These are phyloP conservation scores for Xestoiulus laeticollis DNA, from an alignment of 2,888 invertebrate genomes.

Conservation along the genomic window DNA sequence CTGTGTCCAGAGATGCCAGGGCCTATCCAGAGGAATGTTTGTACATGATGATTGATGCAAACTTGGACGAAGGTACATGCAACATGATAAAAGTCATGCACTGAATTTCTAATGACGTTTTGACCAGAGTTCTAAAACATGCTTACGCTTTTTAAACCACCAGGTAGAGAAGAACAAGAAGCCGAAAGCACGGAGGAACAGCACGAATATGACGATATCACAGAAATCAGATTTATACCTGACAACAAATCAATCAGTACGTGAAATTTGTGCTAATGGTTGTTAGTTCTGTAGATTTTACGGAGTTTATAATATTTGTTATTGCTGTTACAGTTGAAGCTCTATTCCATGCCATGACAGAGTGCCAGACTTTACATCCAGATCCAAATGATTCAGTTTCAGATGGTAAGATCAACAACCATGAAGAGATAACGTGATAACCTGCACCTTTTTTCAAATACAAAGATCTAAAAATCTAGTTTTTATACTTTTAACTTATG, in stretches of 20 bases:
- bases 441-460: conserved; percentile 63
- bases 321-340: conserved; percentile 67
- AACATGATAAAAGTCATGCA: too few species aligned
- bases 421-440: not conserved
- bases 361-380: conserved; percentile 82
- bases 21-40: conserved; percentile 75
- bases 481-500: too few species aligned
- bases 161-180: conserved; percentile 31
- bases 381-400: conserved; percentile 74
- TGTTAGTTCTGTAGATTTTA: not conserved
- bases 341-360: conserved; percentile 78
- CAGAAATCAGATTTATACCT: conserved; percentile 78
- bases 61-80: conserved; percentile 66
- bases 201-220: conserved; percentile 68
- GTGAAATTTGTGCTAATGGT: conserved; percentile 55
- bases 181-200: conserved; percentile 61
- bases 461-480: too few species aligned
- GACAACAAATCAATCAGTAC: conserved; percentile 69
- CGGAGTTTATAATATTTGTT: not conserved
- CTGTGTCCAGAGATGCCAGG: conserved; percentile 74
- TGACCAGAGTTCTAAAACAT: too few species aligned
- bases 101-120: too few species aligned
- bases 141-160: not conserved
- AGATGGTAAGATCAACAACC: not conserved
- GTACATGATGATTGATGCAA: conserved; percentile 77